A percentile compares a stretch with the other conserved stretches of the same genome.
Conservation (phyloP, 1,140 invertebrate genomes). For the Himalopsyche phryganea region DNA sequence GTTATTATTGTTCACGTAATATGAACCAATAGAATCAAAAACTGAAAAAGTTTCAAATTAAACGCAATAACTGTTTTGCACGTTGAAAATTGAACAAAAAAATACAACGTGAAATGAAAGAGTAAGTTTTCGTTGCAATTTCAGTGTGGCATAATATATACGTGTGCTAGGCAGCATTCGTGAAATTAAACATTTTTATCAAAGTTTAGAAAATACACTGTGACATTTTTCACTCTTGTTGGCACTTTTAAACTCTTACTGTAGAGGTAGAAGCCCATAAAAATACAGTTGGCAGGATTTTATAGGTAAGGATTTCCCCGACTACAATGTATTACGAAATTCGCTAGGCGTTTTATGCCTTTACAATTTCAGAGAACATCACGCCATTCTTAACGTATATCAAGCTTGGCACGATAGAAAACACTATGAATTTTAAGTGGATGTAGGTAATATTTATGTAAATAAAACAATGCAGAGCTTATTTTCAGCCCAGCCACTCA, state of each 20-base stretch:
- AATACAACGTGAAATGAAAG: no score
- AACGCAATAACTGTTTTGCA: no score
- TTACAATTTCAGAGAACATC: slow-evolving; percentile 12
- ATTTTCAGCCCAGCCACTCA: background rate
- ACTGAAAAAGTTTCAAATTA: no score
- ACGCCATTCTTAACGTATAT: no score
- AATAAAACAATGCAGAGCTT: slow-evolving; percentile 1
- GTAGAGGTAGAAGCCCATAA: background rate
- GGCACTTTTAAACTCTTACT: background rate
- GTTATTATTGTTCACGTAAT: no score
- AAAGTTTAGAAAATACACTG: background rate
- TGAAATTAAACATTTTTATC: background rate
- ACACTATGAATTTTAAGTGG: slow-evolving; percentile 8
- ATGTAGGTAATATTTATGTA: slow-evolving; percentile 1
- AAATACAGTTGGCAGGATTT: background rate
- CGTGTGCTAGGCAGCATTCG: no score
- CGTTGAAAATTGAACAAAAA: no score
- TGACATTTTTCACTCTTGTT: background rate
- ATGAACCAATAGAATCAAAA: no score
- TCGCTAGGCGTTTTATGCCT: slow-evolving; percentile 8
- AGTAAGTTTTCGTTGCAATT: no score
- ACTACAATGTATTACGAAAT: slow-evolving; percentile 4
- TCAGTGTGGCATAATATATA: no score
- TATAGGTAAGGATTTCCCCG: background rate
- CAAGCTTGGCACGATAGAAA: slow-evolving; percentile 1